phyloP scores from a whole-genome alignment of 2,888 invertebrate genomes.

The Helobdella robusta region DNA sequence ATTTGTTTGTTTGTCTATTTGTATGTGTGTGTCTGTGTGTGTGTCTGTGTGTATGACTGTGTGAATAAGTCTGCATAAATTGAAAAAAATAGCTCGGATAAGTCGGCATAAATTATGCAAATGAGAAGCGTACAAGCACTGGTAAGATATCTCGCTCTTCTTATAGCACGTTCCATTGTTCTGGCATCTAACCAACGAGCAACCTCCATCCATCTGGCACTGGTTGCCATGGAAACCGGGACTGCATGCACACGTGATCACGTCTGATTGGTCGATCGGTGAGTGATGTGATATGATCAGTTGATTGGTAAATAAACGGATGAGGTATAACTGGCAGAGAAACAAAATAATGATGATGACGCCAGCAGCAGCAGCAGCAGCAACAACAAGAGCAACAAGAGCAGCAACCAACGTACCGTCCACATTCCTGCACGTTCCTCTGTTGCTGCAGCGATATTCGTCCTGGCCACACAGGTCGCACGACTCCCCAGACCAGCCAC shows the following conservation, averaged over 20 bases:
- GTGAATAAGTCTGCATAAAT: too few species aligned
- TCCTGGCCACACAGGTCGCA: not conserved
- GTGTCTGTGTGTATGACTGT: too few species aligned
- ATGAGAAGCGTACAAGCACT: conserved; percentile 11
- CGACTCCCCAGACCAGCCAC: not conserved
- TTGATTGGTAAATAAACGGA: not conserved
- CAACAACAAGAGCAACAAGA: too few species aligned
- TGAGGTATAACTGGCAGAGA: not conserved
- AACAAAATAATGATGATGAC: not conserved
- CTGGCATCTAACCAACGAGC: conserved; percentile 9
- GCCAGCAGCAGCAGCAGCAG: too few species aligned
- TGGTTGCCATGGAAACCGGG: conserved; percentile 20
- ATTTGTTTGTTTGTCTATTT: too few species aligned
- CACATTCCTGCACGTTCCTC: not conserved
- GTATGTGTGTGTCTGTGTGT: too few species aligned
- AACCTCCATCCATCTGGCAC: conserved; percentile 23
- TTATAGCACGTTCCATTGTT: conserved; percentile 16
- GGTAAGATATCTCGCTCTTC: not conserved
- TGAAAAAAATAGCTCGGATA: too few species aligned
- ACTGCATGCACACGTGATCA: conserved; percentile 4
- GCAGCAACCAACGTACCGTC: not conserved
- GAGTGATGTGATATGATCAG: not conserved
- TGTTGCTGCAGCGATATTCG: not conserved
- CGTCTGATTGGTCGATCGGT: not conserved
- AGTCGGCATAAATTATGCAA: too few species aligned